phyloP scores from a whole-genome alignment of 1,140 invertebrate genomes.

The Papilio helenus region DNA sequence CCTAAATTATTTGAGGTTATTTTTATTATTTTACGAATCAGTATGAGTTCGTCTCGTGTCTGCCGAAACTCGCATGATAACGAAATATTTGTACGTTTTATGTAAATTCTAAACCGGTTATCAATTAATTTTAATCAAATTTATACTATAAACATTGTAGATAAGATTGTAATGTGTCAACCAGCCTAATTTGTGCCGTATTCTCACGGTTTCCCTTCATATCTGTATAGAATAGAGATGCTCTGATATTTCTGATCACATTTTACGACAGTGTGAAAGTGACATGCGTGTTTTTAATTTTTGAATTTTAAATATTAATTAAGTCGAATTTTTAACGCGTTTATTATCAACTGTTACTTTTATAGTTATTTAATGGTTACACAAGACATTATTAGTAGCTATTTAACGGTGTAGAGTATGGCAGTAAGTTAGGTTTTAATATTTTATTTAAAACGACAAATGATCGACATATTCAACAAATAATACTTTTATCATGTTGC shows the following conservation, averaged over 20 bases:
- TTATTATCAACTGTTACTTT: not conserved
- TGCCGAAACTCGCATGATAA: not conserved
- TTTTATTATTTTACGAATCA: too few species aligned
- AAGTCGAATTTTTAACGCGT: not conserved
- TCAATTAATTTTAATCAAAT: conserved; percentile 6
- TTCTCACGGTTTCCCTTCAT: conserved; percentile 1
- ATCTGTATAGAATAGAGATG: not conserved
- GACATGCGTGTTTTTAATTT: not conserved
- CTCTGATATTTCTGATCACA: not conserved
- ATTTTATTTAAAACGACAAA: too few species aligned
- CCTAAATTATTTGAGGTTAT: too few species aligned
- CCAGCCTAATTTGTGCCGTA: not conserved
- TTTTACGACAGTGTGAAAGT: conserved; percentile 11
- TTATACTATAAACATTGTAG: not conserved
- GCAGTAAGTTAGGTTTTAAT: too few species aligned
- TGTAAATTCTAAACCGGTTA: not conserved
- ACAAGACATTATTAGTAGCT: too few species aligned
- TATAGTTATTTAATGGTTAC: too few species aligned
- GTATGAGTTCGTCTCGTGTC: not conserved
- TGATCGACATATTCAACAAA: too few species aligned
- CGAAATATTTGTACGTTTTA: not conserved
- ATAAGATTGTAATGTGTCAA: conserved; percentile 7
- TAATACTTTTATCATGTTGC: too few species aligned
- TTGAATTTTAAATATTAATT: not conserved
- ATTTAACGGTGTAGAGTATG: too few species aligned